A percentile compares a stretch with the other conserved stretches of the same genome.
These are phyloP conservation scores for Aromia moschata DNA, from an alignment of 2,888 invertebrate genomes.

Conservation along the genomic window DNA sequence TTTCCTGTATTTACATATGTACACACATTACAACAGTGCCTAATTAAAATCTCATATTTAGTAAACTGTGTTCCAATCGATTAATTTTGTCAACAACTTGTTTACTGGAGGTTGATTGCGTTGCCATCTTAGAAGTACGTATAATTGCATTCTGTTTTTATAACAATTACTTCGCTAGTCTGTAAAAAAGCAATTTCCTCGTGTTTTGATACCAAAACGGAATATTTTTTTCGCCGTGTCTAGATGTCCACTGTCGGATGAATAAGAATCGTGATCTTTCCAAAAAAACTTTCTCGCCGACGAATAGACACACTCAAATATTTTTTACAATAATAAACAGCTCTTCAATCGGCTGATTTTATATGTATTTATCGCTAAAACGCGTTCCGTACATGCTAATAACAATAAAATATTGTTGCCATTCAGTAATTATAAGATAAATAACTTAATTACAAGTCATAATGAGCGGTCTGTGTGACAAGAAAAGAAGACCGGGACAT, in stretches of 20 bases:
- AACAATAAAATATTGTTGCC: neutral
- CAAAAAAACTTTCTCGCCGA: too few relatives aligned
- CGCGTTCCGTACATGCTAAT: neutral
- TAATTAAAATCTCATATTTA: too few relatives aligned
- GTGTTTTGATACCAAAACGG: too few relatives aligned
- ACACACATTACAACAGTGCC: too few relatives aligned
- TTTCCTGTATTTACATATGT: too few relatives aligned
- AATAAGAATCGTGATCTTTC: too few relatives aligned
- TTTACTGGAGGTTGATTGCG: neutral
- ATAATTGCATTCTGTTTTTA: constrained; percentile 15
- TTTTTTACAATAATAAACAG: neutral
- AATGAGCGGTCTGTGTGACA: constrained; percentile 10
- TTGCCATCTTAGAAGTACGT: neutral
- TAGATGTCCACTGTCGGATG: too few relatives aligned
- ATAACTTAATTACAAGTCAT: constrained; percentile 13
- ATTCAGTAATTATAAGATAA: neutral
- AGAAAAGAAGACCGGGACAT: constrained; percentile 12
- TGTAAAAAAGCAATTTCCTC: too few relatives aligned
- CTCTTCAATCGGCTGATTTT: neutral
- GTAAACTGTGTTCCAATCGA: neutral
- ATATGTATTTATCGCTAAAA: neutral
- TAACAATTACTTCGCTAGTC: neutral
- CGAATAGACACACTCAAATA: neutral
- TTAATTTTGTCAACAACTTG: constrained; percentile 12
- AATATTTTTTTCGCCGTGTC: too few relatives aligned